Evolutionary conservation across 2,888 invertebrate species (phyloP), one percentile per base, ranked within the genome.

Genomic region (Eugnorisma glareosa): DNA sequence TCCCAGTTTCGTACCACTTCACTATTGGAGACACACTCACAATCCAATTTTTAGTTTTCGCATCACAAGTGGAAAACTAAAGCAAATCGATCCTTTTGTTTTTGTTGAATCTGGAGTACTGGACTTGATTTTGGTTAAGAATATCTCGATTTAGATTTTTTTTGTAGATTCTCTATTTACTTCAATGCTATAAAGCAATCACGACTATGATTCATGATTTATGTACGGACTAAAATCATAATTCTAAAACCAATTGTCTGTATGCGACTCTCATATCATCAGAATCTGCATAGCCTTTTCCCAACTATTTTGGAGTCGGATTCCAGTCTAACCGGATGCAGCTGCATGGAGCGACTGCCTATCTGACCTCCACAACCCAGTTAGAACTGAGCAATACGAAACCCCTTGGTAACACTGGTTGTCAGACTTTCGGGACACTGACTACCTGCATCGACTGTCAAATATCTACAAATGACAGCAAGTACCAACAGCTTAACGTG

Each of bases 21-120:
- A 77, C 77, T 80, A 67, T 80, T 69, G 76, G 67, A 75, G 43
- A 77, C 75, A 70, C 64, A 77, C 63, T 67, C 64, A n/a, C 73
- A 73, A 76, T 73, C 67, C 85, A 81, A 81, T 85, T 81, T 83
- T 81, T 79, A 81, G 66, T 82, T 83, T 79, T 61, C 67, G 63
- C 43, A 48, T 63, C 63, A 69, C 18, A 48, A 83, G 35, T 83
- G 66, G 77, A 18, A 83, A 73, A 63, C 31, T 43, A 48, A 73
- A 83, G 67, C 61, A 63, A 64, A 70, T 45, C 28, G 15, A n/a
- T 31, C 5, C 11, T 48, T 64, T n/a, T 51, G 69, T 67, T 69
- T 67, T 21, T 24, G 8, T 18, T 72, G 70, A n/a, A n/a, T n/a
- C n/a, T n/a, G n/a, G n/a, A n/a, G n/a, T n/a, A n/a, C 79, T 59